Evolutionary conservation across 1,140 invertebrate species (phyloP), one percentile per base, ranked within the genome.

Genomic region (Papilio aristodemus): DNA sequence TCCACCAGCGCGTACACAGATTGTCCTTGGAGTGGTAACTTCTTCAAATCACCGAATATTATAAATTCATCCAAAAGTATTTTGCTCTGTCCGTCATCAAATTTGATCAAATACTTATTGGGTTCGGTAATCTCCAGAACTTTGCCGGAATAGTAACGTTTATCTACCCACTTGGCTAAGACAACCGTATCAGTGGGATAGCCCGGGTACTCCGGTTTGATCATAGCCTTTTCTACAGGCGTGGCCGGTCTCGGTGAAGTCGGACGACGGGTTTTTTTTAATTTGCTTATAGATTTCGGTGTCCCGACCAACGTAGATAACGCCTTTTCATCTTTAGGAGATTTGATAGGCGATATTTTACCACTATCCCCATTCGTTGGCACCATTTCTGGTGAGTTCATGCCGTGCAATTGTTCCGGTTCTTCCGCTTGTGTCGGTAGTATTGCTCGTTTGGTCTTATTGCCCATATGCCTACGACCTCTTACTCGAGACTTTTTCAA

Each of bases 101-200:
- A 94, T 41, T 93, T 90, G 7, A 94, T 93, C 68, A 93, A 83
- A 76, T 93, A 94, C 67, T 94, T 94, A 11, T 87, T 89, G n/a
- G 92, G 92, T 6, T 92, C 85, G 0, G 92, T 92, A 8, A 92
- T 91, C 75, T 91, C 87, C 9, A 86, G 75, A 0, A 94, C 92
- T 75, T 78, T 92, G 0, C 93, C 93, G 0, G 93, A 93, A 71
- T 94, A 94, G 73, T 94, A 94, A 54, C 92, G 91, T 69, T 93
- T 94, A 66, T 94, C 94, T 0, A 93, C 92, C 94, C 94, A 94
- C 82, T 93, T 94, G 0, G 94, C 94, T 59, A 94, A 89, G 0
- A 94, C 93, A 0, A 92, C 80, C 6, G 92, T 93, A 0, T 93
- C 93, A 0, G 92, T 86, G 0, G 88, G 66, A 66, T 76, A 86